phyloP scores from a whole-genome alignment of 2,113 vertebrate genomes.

The Lasiurus cinereus region DNA sequence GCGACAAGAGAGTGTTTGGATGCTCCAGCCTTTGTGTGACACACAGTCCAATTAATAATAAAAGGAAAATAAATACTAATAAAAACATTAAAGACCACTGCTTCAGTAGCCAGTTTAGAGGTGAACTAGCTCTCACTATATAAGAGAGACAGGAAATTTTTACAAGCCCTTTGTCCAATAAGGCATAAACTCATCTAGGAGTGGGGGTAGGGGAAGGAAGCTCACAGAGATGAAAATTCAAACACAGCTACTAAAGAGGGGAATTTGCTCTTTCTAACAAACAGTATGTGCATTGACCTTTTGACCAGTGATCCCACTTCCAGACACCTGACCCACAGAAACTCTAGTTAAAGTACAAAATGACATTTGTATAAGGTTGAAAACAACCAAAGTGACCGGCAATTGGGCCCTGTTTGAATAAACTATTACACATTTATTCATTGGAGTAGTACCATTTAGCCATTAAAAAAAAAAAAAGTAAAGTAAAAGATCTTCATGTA shows the following conservation, averaged over 20 bases:
- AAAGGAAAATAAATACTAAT: background rate
- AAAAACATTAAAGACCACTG: background rate
- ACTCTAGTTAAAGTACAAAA: constrained; percentile 5
- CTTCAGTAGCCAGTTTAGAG: background rate
- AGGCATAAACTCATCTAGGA: background rate
- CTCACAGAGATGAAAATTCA: background rate
- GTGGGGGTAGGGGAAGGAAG: background rate
- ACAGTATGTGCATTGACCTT: background rate
- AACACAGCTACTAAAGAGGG: background rate
- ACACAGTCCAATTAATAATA: background rate
- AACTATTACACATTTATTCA: background rate
- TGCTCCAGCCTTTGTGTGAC: background rate
- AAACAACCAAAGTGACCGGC: background rate
- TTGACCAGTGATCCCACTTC: background rate
- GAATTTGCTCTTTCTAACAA: background rate
- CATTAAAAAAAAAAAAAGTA: background rate
- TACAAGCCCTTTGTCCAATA: background rate
- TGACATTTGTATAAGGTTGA: background rate
- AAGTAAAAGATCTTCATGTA: background rate
- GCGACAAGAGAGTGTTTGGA: background rate
- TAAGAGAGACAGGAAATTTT: background rate
- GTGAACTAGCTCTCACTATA: background rate
- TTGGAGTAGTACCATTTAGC: background rate
- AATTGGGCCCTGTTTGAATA: background rate
- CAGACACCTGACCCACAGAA: background rate